These are phyloP conservation scores for Hylaea fasciaria DNA, from an alignment of 2,888 invertebrate genomes.

Conservation along the genomic window DNA sequence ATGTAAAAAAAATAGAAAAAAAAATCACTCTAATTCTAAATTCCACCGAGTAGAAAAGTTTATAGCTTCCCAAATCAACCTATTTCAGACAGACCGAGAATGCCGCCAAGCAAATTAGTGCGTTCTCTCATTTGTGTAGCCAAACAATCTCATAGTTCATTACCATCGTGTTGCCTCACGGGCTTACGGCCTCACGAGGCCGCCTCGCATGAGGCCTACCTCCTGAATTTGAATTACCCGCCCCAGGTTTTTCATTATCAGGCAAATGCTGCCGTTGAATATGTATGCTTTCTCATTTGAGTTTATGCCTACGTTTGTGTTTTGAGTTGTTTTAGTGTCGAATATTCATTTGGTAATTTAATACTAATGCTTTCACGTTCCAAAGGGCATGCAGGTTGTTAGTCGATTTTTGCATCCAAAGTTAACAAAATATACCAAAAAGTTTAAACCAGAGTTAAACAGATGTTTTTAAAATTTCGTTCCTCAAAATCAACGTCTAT, in stretches of 20 bases:
- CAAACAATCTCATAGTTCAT: conserved; percentile 50
- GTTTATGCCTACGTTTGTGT: conserved; percentile 47
- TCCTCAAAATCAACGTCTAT: too few relatives aligned
- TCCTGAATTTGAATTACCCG: conserved; percentile 62
- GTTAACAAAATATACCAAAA: too few relatives aligned
- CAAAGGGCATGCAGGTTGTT: too few relatives aligned
- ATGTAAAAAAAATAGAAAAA: too few relatives aligned
- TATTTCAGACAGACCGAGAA: neutral
- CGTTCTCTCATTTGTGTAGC: conserved; percentile 17
- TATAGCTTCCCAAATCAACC: too few relatives aligned
- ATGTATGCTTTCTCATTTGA: conserved; percentile 63
- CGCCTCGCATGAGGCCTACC: conserved; percentile 37
- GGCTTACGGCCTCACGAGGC: conserved; percentile 42
- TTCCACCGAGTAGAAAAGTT: too few relatives aligned
- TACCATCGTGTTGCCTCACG: conserved; percentile 33
- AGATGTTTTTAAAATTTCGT: too few relatives aligned
- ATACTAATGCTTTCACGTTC: too few relatives aligned
- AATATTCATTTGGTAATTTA: too few relatives aligned
- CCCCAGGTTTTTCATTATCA: conserved; percentile 66
- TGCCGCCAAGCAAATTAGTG: conserved; percentile 21
- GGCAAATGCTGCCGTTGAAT: conserved; percentile 61
- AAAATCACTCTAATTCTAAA: too few relatives aligned
- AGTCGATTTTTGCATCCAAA: too few relatives aligned
- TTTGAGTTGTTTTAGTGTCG: conserved; percentile 10
- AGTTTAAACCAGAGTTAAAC: too few relatives aligned